These are phyloP conservation scores for Lordiphosa stackelbergi DNA, from an alignment of 1,140 invertebrate genomes.

Conservation along the genomic window DNA sequence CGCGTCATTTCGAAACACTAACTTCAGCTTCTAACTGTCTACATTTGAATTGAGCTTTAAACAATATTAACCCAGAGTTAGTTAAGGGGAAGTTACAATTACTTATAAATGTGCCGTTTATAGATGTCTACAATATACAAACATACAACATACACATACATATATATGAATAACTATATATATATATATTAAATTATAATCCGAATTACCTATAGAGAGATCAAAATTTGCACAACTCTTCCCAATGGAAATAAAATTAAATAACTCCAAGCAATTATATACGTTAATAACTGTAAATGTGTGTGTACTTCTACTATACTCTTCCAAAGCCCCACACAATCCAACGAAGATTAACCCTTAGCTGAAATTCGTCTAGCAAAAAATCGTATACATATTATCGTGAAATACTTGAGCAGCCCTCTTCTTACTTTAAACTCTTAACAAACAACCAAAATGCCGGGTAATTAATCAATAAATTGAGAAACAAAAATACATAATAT, in stretches of 20 bases:
- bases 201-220: conserved; percentile 25
- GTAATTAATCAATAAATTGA: conserved; percentile 67
- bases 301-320: conserved; percentile 53
- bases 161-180: conserved; percentile 28
- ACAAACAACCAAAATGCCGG: conserved; percentile 64
- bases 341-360: conserved; percentile 36
- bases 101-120: conserved; percentile 75
- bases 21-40: conserved; percentile 57
- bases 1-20: no score
- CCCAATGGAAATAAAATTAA: conserved; percentile 71
- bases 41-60: conserved; percentile 70
- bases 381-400: conserved; percentile 20
- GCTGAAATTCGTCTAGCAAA: conserved; percentile 69
- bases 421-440: conserved; percentile 32
- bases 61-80: conserved; percentile 3
- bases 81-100: conserved; percentile 44
- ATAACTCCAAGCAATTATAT: conserved; percentile 66
- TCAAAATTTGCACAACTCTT: conserved; percentile 68
- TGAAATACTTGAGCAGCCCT: conserved; percentile 44
- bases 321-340: conserved; percentile 48
- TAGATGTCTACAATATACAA: conserved; percentile 70
- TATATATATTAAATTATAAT: conserved; percentile 6
- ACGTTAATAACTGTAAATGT: conserved; percentile 31
- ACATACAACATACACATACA: conserved; percentile 36
- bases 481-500: conserved; percentile 53